These are phyloP conservation scores for Euproctis similis DNA, from an alignment of 2,888 invertebrate species.

Conservation along the genomic window DNA sequence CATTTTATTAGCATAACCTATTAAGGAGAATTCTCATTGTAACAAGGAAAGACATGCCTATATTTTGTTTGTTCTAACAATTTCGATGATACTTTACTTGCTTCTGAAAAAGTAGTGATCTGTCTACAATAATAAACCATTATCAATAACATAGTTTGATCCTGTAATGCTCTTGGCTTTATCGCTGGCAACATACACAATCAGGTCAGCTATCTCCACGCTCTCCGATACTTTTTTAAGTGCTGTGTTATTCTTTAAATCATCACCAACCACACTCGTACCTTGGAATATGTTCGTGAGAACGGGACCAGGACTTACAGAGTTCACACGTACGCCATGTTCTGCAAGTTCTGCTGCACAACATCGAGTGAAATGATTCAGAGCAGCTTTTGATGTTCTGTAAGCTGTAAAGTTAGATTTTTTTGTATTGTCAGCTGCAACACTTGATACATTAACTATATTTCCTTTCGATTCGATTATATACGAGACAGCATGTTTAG, in stretches of 20 bases:
- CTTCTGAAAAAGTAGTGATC: too few species aligned
- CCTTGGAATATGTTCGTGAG: conserved; percentile 31
- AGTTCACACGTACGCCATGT: conserved; percentile 78
- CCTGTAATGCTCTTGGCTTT: conserved; percentile 32
- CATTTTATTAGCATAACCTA: conserved; percentile 69
- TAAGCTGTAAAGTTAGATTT: conserved; percentile 47
- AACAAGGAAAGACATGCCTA: neutral
- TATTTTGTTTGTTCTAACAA: neutral
- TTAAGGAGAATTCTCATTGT: conserved; percentile 23
- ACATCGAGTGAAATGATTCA: conserved; percentile 83
- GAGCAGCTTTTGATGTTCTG: conserved; percentile 81
- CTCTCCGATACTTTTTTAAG: conserved; percentile 25
- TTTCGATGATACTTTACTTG: too few species aligned
- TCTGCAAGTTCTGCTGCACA: conserved; percentile 78
- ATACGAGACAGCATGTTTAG: conserved; percentile 15
- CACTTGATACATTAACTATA: conserved; percentile 19
- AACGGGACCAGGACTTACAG: conserved; percentile 84
- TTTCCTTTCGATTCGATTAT: conserved; percentile 24
- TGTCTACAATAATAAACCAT: conserved; percentile 13
- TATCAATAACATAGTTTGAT: conserved; percentile 20
- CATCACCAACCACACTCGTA: neutral
- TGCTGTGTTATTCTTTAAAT: conserved; percentile 15
- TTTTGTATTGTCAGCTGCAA: neutral
- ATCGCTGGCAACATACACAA: conserved; percentile 30
- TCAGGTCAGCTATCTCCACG: conserved; percentile 30